These are phyloP conservation scores for Temnothorax rugatulus DNA, from an alignment of 2,888 invertebrate species.

Conservation along the genomic window DNA sequence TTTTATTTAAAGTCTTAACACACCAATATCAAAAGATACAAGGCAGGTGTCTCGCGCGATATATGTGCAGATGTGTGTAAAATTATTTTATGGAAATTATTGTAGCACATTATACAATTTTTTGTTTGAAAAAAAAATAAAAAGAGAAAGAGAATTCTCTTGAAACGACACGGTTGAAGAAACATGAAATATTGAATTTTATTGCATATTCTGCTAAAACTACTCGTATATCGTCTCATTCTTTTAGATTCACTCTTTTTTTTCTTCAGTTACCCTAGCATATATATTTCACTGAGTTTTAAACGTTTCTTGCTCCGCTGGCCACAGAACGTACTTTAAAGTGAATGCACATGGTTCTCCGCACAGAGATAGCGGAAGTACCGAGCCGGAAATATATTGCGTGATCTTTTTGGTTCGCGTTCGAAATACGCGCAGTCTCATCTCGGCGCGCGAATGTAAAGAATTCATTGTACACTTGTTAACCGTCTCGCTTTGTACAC, in stretches of 20 bases:
- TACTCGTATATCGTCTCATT: neutral
- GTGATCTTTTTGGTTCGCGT: slow-evolving; percentile 67
- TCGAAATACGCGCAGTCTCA: slow-evolving; percentile 25
- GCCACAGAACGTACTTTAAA: slow-evolving; percentile 58
- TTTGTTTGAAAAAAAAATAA: neutral
- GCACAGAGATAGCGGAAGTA: slow-evolving; percentile 66
- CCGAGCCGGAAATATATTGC: slow-evolving; percentile 72
- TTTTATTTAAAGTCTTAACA: slow-evolving; percentile 10
- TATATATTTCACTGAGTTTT: slow-evolving; percentile 40
- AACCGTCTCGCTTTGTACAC: slow-evolving; percentile 21
- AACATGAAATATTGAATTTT: neutral
- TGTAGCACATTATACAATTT: neutral
- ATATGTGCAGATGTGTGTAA: neutral
- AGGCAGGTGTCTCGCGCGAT: neutral
- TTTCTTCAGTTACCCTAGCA: neutral
- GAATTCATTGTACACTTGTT: slow-evolving; percentile 12
- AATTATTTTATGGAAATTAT: slow-evolving; percentile 13
- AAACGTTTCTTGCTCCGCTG: slow-evolving; percentile 65
- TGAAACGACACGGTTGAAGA: neutral
- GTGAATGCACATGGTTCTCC: slow-evolving; percentile 66
- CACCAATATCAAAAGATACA: neutral
- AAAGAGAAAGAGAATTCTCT: neutral
- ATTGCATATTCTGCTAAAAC: slow-evolving; percentile 15
- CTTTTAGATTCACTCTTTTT: neutral
- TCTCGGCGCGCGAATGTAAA: neutral